Evolutionary conservation across 1,140 invertebrate species (phyloP).

Genomic region (Scaptomyza pallida): DNA sequence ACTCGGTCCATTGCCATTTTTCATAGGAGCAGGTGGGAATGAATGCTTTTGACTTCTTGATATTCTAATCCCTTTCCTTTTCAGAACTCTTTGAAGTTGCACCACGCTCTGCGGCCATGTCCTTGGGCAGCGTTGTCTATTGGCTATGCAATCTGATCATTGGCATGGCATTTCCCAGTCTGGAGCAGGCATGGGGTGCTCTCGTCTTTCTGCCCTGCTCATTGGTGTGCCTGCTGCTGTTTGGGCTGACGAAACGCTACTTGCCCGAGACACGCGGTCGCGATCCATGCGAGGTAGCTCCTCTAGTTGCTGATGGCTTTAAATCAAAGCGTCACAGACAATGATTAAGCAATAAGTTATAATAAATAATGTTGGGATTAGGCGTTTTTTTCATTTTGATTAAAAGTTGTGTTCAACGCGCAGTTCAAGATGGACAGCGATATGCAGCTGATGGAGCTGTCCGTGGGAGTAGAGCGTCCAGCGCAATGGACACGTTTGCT

Average conservation of each 20-base stretch:
- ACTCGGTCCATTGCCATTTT: constrained; percentile 93
- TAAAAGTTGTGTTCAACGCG: not conserved
- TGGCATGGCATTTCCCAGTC: constrained; percentile 90
- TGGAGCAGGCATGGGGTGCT: constrained; percentile 87
- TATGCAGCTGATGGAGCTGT: constrained; percentile 13
- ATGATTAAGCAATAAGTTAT: not conserved
- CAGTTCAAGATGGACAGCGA: constrained; percentile 3
- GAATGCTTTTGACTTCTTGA: not conserved
- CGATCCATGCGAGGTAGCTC: constrained; percentile 86
- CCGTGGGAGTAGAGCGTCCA: not conserved
- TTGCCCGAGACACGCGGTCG: constrained; percentile 89
- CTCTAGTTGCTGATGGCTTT: constrained; percentile 85
- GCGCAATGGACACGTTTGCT: constrained; percentile 50
- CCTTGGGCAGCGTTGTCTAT: constrained; percentile 93
- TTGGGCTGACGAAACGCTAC: constrained; percentile 87
- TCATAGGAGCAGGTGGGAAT: constrained; percentile 86
- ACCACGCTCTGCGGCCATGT: constrained; percentile 92
- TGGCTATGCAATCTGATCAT: constrained; percentile 95
- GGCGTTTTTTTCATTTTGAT: not conserved
- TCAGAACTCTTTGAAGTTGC: constrained; percentile 94
- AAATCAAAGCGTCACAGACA: constrained; percentile 77
- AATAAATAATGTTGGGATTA: constrained; percentile 29
- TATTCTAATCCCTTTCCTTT: not conserved
- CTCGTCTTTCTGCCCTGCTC: constrained; percentile 90
- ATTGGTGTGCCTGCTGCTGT: constrained; percentile 85